These are phyloP conservation scores for Streptopelia turtur DNA, from an alignment of 2,797 vertebrate species.

Conservation along the genomic window DNA sequence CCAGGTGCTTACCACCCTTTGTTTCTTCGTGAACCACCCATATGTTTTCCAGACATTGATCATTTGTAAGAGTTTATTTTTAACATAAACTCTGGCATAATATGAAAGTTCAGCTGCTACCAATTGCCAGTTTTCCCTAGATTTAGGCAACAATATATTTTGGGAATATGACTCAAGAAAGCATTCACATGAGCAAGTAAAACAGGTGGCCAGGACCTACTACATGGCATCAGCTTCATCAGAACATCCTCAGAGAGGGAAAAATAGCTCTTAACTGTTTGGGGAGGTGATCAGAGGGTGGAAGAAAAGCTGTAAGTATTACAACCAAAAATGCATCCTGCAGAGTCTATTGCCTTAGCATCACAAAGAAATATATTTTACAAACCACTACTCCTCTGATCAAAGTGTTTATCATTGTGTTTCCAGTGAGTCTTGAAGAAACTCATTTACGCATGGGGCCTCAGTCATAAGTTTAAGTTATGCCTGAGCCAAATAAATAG, in stretches of 20 bases:
- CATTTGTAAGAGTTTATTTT: neutral
- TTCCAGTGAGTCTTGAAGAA: neutral
- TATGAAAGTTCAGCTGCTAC: neutral
- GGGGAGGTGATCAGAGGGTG: neutral
- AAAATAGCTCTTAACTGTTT: conserved; percentile 26
- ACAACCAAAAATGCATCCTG: neutral
- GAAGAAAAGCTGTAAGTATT: neutral
- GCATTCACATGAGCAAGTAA: conserved; percentile 50
- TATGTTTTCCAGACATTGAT: neutral
- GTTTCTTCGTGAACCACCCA: neutral
- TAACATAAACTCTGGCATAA: neutral
- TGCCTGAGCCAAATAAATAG: neutral
- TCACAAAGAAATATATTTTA: neutral
- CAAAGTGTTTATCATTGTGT: neutral
- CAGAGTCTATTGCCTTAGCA: neutral
- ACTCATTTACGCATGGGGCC: neutral
- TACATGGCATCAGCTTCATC: conserved; percentile 15
- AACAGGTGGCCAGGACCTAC: conserved; percentile 49
- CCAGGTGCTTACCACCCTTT: neutral
- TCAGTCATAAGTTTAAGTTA: neutral
- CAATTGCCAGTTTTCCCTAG: conserved; percentile 1
- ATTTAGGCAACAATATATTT: conserved; percentile 53
- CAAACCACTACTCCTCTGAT: neutral
- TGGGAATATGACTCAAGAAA: conserved; percentile 57
- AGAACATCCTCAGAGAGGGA: conserved; percentile 12